Base-by-base conservation (phyloP, 2,113 vertebrate species). In the Hippocampus guttulatus region DNA sequence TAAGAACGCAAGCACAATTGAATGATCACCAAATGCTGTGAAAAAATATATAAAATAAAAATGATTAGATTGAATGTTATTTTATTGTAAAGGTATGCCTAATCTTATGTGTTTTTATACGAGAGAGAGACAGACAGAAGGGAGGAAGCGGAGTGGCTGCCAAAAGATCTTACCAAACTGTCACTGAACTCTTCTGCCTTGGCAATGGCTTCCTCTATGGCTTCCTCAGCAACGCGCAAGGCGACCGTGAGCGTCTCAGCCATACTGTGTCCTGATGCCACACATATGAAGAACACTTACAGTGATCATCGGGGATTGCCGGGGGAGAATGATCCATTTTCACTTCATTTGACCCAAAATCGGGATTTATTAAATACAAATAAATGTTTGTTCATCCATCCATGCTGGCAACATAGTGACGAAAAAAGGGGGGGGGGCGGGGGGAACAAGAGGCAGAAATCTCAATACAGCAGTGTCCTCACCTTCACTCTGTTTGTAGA, bases 401-500 rank as follows among this genome's bases (percentile, higher is more conserved):
- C 33, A 38, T 38, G 49, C 49, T 51, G 20, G 18, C 3, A 6
- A 51, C 18, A 8, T 51, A 38, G 33, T 6, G 33, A 16, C 2
- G 1, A 49, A 51, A 51, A 51, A 51, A 1, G 6, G 5, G 15
- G 0, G 5, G 14, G 14, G 47, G 15, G 27, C 2, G 14, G 47
- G 4, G 4, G 4, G 4, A 0, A 1, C 16, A 14, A 15, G 10
- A 45, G 43, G 10, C 10, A 14, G 43, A 45, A 45, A 45, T 20
- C 0, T 51, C 47, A 54, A 68, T 38, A 14, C 20, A n/a, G 15
- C 49, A 54, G 41, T 1, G 14, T 47, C 20, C 83, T 85, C 91
- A 98, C 97, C 96, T 95, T 98, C 95, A 43, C 93, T 94, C 84
- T 99, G 95, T 81, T 85, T 93, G 86, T 96, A 96, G 85, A 97